These are phyloP conservation scores for Rhinogobio ventralis DNA, from an alignment of 2,797 vertebrate genomes.

Conservation along the genomic window DNA sequence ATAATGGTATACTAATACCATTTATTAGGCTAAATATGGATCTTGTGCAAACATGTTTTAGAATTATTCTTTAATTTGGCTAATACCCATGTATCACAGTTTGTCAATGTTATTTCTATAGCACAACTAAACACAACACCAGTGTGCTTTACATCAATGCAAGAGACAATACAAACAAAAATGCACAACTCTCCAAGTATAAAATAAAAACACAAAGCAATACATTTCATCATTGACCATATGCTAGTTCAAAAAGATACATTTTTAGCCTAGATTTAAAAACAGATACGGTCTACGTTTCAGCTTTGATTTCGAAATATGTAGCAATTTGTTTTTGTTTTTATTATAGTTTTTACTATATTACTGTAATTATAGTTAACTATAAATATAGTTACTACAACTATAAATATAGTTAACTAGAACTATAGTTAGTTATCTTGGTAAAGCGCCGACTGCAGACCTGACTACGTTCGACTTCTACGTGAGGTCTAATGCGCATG, in stretches of 20 bases:
- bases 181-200: too few species aligned
- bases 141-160: too few species aligned
- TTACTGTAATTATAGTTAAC: background rate
- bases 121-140: too few species aligned
- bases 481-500: slow-evolving; percentile 70
- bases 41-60: background rate
- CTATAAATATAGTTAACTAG: too few species aligned
- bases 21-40: background rate
- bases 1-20: background rate
- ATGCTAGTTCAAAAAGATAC: too few species aligned
- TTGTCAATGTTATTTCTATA: background rate
- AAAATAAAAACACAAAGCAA: too few species aligned
- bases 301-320: too few species aligned
- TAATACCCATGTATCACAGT: background rate
- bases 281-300: too few species aligned
- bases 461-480: background rate
- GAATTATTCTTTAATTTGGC: background rate
- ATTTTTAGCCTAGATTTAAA: background rate
- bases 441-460: background rate
- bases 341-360: background rate
- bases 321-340: too few species aligned
- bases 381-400: background rate
- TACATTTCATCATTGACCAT: too few species aligned
- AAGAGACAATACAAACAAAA: too few species aligned
- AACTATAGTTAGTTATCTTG: background rate